phyloP scores from a whole-genome alignment of 2,888 invertebrate species.

The Morinoia aosen region DNA sequence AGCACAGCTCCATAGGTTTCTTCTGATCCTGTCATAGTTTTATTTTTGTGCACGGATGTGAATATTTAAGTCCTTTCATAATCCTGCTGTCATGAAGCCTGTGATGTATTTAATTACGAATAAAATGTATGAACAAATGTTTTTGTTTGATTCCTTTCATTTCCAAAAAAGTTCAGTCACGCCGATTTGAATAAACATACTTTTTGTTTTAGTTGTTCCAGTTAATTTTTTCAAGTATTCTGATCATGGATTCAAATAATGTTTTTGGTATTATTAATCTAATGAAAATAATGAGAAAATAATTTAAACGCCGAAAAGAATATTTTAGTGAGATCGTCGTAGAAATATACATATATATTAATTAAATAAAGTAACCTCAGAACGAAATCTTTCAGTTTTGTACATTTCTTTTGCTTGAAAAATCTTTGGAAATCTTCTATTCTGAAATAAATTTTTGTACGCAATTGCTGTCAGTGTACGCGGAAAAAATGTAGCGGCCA shows the following conservation, averaged over 20 bases:
- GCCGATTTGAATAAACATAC: not conserved
- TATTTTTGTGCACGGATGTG: not conserved
- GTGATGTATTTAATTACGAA: slow-evolving; percentile 28
- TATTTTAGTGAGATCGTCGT: no score
- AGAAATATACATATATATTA: no score
- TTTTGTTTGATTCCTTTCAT: not conserved
- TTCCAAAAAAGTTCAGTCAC: not conserved
- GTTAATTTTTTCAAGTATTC: not conserved
- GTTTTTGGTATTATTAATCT: not conserved
- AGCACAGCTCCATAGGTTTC: not conserved
- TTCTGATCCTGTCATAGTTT: not conserved
- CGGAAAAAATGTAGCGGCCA: not conserved
- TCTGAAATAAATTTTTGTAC: no score
- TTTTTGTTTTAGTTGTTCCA: not conserved
- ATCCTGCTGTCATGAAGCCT: not conserved
- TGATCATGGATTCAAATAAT: not conserved
- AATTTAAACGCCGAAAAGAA: not conserved
- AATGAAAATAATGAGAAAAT: not conserved
- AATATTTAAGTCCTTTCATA: not conserved
- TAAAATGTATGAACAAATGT: not conserved
- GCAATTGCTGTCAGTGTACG: not conserved
- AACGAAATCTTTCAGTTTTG: no score
- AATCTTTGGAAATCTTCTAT: no score
- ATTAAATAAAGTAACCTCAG: no score
- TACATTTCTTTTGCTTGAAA: no score